Evolutionary conservation across 1,140 invertebrate species (phyloP).

Genomic region (Zaprionus tsacasi): DNA sequence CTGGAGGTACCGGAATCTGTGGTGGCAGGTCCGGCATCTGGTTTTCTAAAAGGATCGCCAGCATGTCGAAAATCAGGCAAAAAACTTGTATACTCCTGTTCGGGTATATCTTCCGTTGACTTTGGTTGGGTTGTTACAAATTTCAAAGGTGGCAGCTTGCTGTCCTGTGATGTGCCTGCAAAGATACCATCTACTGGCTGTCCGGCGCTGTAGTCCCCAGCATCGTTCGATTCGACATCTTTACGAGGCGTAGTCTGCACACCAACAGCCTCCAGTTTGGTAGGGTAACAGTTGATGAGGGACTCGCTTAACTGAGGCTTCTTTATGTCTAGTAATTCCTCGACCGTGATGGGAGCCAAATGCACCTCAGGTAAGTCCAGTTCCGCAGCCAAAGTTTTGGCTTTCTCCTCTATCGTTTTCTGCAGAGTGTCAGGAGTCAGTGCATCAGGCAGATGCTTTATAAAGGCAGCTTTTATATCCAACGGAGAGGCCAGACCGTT

Average conservation of each 20-base stretch:
- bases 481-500: conserved; percentile 64
- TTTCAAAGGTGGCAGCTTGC: conserved; percentile 41
- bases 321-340: conserved; percentile 40
- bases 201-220: conserved; percentile 51
- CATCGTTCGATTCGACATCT: background rate
- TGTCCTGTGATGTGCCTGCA: conserved; percentile 23
- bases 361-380: conserved; percentile 65
- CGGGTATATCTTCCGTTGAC: background rate
- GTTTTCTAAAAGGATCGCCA: conserved; percentile 53
- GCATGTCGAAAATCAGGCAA: conserved; percentile 70
- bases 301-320: conserved; percentile 37
- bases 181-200: conserved; percentile 68
- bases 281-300: conserved; percentile 58
- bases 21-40: conserved; percentile 40
- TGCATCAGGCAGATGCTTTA: conserved; percentile 64
- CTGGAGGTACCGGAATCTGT: conserved; percentile 74
- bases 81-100: conserved; percentile 68
- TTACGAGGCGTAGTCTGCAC: conserved; percentile 53
- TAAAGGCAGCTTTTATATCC: conserved; percentile 54
- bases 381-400: conserved; percentile 63
- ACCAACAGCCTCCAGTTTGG: conserved; percentile 49
- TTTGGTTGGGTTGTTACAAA: conserved; percentile 57
- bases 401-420: conserved; percentile 60
- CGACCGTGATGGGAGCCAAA: conserved; percentile 38
- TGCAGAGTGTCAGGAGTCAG: conserved; percentile 67